A percentile compares a stretch with the other conserved stretches of the same genome.
Conservation (phyloP, 1,140 invertebrate species). For the Apis dorsata region DNA sequence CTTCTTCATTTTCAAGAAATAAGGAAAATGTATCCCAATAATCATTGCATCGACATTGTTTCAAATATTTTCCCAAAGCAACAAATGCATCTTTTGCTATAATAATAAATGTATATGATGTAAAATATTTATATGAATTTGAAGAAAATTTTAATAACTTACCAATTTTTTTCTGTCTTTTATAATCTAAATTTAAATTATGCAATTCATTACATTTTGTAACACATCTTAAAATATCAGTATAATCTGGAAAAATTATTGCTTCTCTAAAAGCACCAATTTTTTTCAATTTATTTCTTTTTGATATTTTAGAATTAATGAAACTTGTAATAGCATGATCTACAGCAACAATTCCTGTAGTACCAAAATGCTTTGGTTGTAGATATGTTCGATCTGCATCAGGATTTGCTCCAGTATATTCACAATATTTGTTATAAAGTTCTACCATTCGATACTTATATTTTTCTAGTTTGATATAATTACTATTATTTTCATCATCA, state of each 20-base stretch:
- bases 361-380: constrained; percentile 76
- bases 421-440: constrained; percentile 80
- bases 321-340: constrained; percentile 81
- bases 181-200: constrained; percentile 74
- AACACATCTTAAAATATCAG: constrained; percentile 81
- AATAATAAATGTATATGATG: constrained; percentile 52
- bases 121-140: constrained; percentile 1
- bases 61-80: constrained; percentile 80
- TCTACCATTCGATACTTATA: constrained; percentile 79
- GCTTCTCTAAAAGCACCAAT: constrained; percentile 51
- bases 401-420: constrained; percentile 79
- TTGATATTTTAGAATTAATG: constrained; percentile 74
- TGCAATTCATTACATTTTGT: constrained; percentile 74
- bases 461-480: constrained; percentile 80
- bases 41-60: constrained; percentile 80
- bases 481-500: constrained; percentile 76
- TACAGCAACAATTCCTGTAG: constrained; percentile 77
- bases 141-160: constrained; percentile 52
- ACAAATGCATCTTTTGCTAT: constrained; percentile 81
- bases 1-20: constrained; percentile 73
- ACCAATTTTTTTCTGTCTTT: constrained; percentile 78
- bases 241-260: constrained; percentile 81
- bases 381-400: constrained; percentile 77
- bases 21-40: constrained; percentile 79
- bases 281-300: constrained; percentile 69